Percentiles rank a stretch among this genome's conserved stretches.
phyloP scores from a whole-genome alignment of 2,797 vertebrate genomes.

The Netta rufina region DNA sequence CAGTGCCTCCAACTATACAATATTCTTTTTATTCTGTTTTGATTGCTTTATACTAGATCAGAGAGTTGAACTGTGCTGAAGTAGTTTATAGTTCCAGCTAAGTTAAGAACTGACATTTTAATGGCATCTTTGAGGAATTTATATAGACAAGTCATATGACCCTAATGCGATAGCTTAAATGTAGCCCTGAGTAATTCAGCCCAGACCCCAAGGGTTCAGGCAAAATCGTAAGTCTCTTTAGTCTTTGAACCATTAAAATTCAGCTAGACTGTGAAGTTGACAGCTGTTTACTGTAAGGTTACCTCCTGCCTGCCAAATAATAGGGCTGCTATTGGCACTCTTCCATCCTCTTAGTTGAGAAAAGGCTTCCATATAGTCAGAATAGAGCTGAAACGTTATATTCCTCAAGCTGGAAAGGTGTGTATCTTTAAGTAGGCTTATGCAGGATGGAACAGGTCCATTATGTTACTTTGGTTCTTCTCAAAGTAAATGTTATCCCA shows the following conservation, averaged over 20 bases:
- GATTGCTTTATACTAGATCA: background rate
- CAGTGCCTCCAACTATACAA: background rate
- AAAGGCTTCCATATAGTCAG: background rate
- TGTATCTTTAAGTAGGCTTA: background rate
- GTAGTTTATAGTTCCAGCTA: background rate
- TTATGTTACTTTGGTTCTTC: background rate
- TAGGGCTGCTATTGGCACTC: slow-evolving; percentile 35
- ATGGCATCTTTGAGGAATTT: slow-evolving; percentile 43
- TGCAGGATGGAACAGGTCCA: background rate
- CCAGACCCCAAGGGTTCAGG: slow-evolving; percentile 11
- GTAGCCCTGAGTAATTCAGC: slow-evolving; percentile 30
- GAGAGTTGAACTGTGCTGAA: slow-evolving; percentile 2
- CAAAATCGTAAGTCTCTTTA: slow-evolving; percentile 9
- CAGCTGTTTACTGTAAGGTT: slow-evolving; percentile 72
- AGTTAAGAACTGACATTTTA: slow-evolving; percentile 52
- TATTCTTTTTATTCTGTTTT: background rate
- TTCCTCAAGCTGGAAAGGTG: background rate
- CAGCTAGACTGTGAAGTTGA: slow-evolving; percentile 50
- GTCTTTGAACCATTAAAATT: slow-evolving; percentile 58
- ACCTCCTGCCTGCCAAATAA: slow-evolving; percentile 69
- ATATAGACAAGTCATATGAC: slow-evolving; percentile 45
- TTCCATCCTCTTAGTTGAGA: slow-evolving; percentile 19
- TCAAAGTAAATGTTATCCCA: background rate
- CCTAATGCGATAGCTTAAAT: slow-evolving; percentile 3
- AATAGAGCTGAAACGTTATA: rapidly evolving